These are phyloP conservation scores for Callinectes sapidus DNA, from an alignment of 2,888 invertebrate species.

Conservation along the genomic window DNA sequence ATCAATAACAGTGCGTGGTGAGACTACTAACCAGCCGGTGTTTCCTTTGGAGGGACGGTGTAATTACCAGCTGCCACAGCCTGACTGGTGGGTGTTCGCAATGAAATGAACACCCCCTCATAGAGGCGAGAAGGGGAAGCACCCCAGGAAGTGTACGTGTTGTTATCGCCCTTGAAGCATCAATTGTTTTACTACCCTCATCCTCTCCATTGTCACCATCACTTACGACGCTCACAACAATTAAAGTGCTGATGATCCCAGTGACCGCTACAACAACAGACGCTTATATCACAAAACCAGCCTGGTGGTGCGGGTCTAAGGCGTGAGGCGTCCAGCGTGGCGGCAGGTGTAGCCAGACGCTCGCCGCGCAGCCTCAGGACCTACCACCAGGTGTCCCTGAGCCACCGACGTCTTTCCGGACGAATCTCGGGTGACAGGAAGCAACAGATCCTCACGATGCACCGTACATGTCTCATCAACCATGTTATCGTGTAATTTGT, in stretches of 20 bases:
- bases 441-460: conserved; percentile 18
- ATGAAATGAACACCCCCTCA: neutral
- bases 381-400: conserved; percentile 9
- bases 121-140: conserved; percentile 19
- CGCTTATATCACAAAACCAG: neutral
- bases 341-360: conserved; percentile 26
- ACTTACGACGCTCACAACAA: conserved; percentile 4
- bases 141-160: conserved; percentile 24
- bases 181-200: neutral
- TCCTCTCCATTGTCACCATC: conserved; percentile 32
- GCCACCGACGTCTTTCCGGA: neutral
- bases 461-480: conserved; percentile 43
- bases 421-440: conserved; percentile 30
- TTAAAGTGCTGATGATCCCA: conserved; percentile 11
- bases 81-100: conserved; percentile 25
- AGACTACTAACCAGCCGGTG: neutral
- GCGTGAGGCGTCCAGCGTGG: neutral
- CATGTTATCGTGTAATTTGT: conserved; percentile 50
- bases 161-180: conserved; percentile 10
- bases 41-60: conserved; percentile 15
- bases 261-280: neutral
- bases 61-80: neutral
- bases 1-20: conserved; percentile 34
- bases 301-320: neutral
- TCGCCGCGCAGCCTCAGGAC: neutral